phyloP scores from a whole-genome alignment of 2,113 vertebrate genomes.

The Lepisosteus osseus region DNA sequence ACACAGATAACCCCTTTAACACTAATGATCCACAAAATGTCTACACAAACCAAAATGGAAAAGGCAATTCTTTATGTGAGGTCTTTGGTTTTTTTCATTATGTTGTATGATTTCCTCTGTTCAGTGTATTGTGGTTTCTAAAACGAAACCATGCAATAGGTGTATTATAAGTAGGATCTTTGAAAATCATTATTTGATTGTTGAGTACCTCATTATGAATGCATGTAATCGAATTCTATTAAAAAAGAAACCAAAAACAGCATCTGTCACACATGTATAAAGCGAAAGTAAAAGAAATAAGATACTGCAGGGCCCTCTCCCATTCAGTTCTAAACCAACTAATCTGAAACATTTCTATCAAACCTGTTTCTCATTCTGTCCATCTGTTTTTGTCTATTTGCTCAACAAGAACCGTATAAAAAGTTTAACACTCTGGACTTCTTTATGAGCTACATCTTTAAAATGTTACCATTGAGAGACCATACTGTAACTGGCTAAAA shows the following conservation, averaged over 20 bases:
- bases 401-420: conserved; percentile 1
- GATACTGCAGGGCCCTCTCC: background rate
- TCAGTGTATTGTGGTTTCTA: conserved; percentile 3
- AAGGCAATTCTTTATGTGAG: background rate
- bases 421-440: conserved; percentile 10
- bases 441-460: conserved; percentile 7
- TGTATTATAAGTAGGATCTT: background rate
- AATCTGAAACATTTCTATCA: background rate
- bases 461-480: conserved; percentile 5
- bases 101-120: background rate
- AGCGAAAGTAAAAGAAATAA: background rate
- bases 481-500: conserved; percentile 10
- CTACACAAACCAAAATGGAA: background rate
- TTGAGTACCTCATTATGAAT: conserved; percentile 6
- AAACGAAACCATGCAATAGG: background rate
- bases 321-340: background rate
- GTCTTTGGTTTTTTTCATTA: conserved; percentile 38
- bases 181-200: background rate
- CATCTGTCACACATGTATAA: background rate
- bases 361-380: background rate
- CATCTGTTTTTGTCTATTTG: conserved; percentile 4
- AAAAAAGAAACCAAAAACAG: background rate
- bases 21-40: background rate
- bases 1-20: too few species aligned
- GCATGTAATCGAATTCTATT: background rate